Evolutionary conservation across 2,888 invertebrate genomes (phyloP), one percentile per base, ranked within the genome.

Genomic region (Troides helena): DNA sequence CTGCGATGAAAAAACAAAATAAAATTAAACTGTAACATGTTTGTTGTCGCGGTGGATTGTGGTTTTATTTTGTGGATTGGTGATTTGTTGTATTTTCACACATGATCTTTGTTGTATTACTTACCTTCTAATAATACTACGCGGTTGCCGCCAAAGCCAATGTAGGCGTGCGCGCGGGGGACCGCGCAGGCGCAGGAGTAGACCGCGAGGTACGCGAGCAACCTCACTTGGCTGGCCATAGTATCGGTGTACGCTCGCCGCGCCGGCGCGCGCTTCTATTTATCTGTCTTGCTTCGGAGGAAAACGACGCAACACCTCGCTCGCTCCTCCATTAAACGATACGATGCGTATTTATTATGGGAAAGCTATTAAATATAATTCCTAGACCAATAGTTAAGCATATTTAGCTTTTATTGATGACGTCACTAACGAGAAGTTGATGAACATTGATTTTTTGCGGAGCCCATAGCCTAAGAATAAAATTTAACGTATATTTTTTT

Each of bases 161-260:
- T 78, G 62, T 76, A 75, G 46, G 72, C 74, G 63, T 75, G 78
- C 67, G 81, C 82, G 62, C 75, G 75, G 46, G 71, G 74, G 63
- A 74, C 78, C 65, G 81, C 82, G 25, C 76, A 43, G 25, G 76
- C 81, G 75, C 80, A 72, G 62, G 76, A 80, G 68, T 74, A 70
- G 36, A 82, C 74, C 75, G 79, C 82, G 57, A 77, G 74, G 73
- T 78, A 80, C 74, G 78, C 69, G 78, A 80, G 78, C 78, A 78
- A 77, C 80, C 78, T 67, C 76, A 75, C 74, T 74, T 70, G 72
- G 65, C 73, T 75, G 71, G 63, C 69, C 72, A 71, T 64, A 66
- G 64, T 46, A 59, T 61, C 67, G 46, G 43, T 60, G 65, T 69
- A 46, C 43, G 56, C 56, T 25, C 18, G 60, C 67, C 66, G 67